A percentile compares a stretch with the other conserved stretches of the same genome.
Evolutionary conservation across 1,140 invertebrate species (phyloP).

Genomic region (Bicyclus anynana): DNA sequence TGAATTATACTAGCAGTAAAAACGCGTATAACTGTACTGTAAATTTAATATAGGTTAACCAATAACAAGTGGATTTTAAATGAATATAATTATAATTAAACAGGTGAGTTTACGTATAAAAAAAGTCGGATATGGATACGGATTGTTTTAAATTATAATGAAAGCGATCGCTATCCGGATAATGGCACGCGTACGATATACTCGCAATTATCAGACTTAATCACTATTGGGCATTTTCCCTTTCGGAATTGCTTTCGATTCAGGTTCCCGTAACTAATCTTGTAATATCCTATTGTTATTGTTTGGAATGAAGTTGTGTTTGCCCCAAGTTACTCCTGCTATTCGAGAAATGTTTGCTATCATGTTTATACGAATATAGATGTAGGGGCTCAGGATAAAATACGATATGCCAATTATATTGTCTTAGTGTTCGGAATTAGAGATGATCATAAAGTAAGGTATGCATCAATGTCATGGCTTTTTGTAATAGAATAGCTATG

Average conservation of each 20-base stretch:
- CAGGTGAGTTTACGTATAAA: background rate
- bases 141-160: background rate
- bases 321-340: background rate
- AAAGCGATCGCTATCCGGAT: background rate
- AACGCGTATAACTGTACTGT: too few species aligned
- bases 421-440: background rate
- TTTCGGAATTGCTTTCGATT: conserved; percentile 7
- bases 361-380: background rate
- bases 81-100: too few species aligned
- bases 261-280: conserved; percentile 11
- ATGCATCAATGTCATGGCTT: too few species aligned
- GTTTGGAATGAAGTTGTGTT: conserved; percentile 9
- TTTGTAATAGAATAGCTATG: too few species aligned
- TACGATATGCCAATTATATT: background rate
- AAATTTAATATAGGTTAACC: too few species aligned
- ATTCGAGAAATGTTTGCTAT: conserved; percentile 9
- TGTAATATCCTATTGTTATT: conserved; percentile 9
- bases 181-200: background rate
- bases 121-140: background rate
- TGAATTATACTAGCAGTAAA: too few species aligned
- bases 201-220: conserved; percentile 4
- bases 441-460: too few species aligned
- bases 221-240: conserved; percentile 10
- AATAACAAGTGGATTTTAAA: too few species aligned
- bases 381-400: background rate